A percentile compares a stretch with the other conserved stretches of the same genome.
These are phyloP conservation scores for Chamaetylas fuelleborni DNA, from an alignment of 2,113 vertebrate species.

Conservation along the genomic window DNA sequence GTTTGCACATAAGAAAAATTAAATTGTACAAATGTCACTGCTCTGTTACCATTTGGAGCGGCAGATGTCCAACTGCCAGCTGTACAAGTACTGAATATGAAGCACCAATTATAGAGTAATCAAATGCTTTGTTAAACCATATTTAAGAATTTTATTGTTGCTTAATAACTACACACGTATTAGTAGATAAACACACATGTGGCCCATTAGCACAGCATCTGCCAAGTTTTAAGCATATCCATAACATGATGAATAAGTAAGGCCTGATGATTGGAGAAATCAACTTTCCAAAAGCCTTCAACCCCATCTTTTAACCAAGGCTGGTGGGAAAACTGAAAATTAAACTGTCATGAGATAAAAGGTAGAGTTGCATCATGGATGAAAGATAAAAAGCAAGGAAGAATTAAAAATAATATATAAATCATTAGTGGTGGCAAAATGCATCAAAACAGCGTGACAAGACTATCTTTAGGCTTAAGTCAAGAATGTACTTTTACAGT, in stretches of 20 bases:
- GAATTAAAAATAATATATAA: neutral
- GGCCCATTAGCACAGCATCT: neutral
- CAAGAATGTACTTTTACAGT: neutral
- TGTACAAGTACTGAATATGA: neutral
- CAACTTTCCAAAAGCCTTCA: neutral
- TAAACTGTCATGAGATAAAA: neutral
- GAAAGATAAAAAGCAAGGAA: neutral
- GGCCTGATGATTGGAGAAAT: neutral
- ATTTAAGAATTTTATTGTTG: conserved; percentile 1
- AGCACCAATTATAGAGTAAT: neutral
- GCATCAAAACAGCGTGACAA: neutral
- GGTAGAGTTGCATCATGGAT: neutral
- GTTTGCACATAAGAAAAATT: neutral
- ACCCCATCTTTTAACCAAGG: neutral
- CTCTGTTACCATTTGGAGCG: conserved; percentile 13
- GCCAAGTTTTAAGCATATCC: neutral
- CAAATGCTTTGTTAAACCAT: neutral
- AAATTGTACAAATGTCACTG: neutral
- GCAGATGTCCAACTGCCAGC: conserved; percentile 24
- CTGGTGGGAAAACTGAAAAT: neutral
- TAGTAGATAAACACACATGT: neutral
- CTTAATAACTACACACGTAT: neutral
- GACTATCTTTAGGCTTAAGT: neutral
- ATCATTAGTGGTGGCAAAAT: neutral
- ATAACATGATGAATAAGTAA: neutral